Base-by-base conservation (phyloP, 2,113 vertebrate species). In the Saccopteryx bilineata region DNA sequence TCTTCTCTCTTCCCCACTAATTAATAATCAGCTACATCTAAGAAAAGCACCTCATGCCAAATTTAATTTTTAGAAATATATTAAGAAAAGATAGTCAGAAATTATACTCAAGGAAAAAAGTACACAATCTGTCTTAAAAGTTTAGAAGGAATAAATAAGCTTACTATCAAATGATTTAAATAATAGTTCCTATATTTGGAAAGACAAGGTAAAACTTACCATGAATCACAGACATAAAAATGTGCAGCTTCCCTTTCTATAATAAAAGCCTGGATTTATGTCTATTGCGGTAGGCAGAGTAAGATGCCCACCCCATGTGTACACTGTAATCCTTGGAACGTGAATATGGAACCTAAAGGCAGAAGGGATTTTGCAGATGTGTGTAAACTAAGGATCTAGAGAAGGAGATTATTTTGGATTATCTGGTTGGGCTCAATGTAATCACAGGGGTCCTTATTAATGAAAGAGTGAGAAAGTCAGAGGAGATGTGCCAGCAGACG, bases 61-160 rank as follows among this genome's bases (percentile, higher is more conserved):
- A 91, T 87, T 7, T 48, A 90, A 76, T 28, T 56, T 91, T 94
- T 76, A 87, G 56, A 95, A 79, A 90, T 48, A 78, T 10, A 71
- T 74, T 9, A 87, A 87, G 12, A 61, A 26, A 90, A 79, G 31
- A 7, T 14, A 15, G 54, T 56, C 39, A 87, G 26, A 28, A 50
- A 90, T 74, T 80, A 83, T 8, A 85, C 48, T 93, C 5, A 80
- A 92, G 21, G 10, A 46, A 83, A 91, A 94, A 75, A 39, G 26
- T 50, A 88, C 5, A 81, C 0, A 92, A 61, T 58, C 23, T 21
- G 91, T 83, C 13, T 74, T 83, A 48, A 90, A 93, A n/a, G 58
- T 68, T 86, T 65, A 92, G 26, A 96, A 93, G 39, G 68, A 91
- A 80, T 33, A 78, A 76, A 56, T 26, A 63, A 60, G 7, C 76